Conservation (phyloP, 1,140 invertebrate genomes). For the Cataglyphis hispanica region DNA sequence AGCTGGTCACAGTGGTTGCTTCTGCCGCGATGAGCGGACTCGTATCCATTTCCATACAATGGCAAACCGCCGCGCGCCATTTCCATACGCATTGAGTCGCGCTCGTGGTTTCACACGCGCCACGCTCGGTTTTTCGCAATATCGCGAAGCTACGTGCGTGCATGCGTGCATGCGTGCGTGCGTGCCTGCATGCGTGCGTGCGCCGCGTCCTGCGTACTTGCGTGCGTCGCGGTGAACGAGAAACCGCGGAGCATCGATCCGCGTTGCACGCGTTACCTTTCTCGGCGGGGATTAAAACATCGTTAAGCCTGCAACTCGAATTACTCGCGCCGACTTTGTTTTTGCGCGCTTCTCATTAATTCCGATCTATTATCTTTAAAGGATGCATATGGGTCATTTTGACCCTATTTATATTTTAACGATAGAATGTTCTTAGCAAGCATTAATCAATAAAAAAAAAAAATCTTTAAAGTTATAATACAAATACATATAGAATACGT, state of each 20-base stretch:
- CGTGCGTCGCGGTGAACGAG: slow-evolving; percentile 41
- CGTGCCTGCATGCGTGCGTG: slow-evolving; percentile 27
- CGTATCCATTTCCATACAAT: slow-evolving; percentile 79
- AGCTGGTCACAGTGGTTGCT: slow-evolving; percentile 84
- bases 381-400: too few relatives aligned
- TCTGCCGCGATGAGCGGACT: slow-evolving; percentile 73
- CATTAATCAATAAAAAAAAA: too few relatives aligned
- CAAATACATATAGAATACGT: too few relatives aligned
- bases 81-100: slow-evolving; percentile 83
- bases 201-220: slow-evolving; percentile 29
- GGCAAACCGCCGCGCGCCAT: slow-evolving; percentile 76
- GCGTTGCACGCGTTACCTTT: slow-evolving; percentile 30
- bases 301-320: slow-evolving; percentile 39
- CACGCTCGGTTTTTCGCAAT: slow-evolving; percentile 74
- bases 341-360: slow-evolving; percentile 25
- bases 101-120: slow-evolving; percentile 82
- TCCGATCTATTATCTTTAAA: not conserved
- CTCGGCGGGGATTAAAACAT: slow-evolving; percentile 55
- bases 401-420: too few relatives aligned
- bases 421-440: too few relatives aligned
- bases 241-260: slow-evolving; percentile 55
- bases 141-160: slow-evolving; percentile 36
- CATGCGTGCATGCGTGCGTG: slow-evolving; percentile 32
- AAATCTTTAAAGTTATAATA: too few relatives aligned
- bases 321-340: slow-evolving; percentile 40